Percentiles rank a stretch among this genome's conserved stretches.
These are phyloP conservation scores for Luehdorfia chinensis DNA, from an alignment of 1,140 invertebrate genomes.

Conservation along the genomic window DNA sequence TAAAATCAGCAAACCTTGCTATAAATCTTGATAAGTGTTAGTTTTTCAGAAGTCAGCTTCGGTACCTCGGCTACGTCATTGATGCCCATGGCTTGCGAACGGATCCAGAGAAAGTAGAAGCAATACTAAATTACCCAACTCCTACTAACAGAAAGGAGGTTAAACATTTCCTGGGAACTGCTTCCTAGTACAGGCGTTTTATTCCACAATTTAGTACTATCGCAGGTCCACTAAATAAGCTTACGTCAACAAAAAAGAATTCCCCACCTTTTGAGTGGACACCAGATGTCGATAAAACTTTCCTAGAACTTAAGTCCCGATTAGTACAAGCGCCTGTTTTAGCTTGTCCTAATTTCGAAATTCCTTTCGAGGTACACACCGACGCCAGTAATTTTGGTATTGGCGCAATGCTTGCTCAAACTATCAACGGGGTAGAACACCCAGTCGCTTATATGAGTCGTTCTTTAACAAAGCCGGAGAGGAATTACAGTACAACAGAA, in stretches of 20 bases:
- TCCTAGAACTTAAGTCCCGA: slow-evolving; percentile 19
- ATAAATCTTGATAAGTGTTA: slow-evolving; percentile 62
- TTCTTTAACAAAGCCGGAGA: too few relatives aligned
- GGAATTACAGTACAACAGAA: too few relatives aligned
- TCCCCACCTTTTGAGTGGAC: slow-evolving; percentile 11
- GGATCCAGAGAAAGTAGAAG: slow-evolving; percentile 28
- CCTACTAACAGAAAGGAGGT: slow-evolving; percentile 44
- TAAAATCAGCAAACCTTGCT: slow-evolving; percentile 56
- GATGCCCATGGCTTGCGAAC: slow-evolving; percentile 29
- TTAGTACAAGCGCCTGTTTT: slow-evolving; percentile 28
- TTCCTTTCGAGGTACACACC: slow-evolving; percentile 29
- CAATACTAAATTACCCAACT: too few relatives aligned
- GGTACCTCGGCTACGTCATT: slow-evolving; percentile 55
- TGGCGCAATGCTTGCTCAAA: slow-evolving; percentile 27
- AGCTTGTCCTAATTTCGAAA: too few relatives aligned
- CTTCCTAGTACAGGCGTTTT: slow-evolving; percentile 52
- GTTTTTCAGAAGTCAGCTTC: slow-evolving; percentile 53
- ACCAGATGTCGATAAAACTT: slow-evolving; percentile 19
- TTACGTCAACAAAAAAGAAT: slow-evolving; percentile 23
- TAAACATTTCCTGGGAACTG: slow-evolving; percentile 62
- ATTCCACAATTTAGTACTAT: slow-evolving; percentile 28
- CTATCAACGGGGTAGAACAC: slow-evolving; percentile 16
- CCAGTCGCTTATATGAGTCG: too few relatives aligned
- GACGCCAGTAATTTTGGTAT: slow-evolving; percentile 29
- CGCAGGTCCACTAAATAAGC: slow-evolving; percentile 27